Conservation (phyloP, 2,797 vertebrate species). For the Menidia menidia region DNA sequence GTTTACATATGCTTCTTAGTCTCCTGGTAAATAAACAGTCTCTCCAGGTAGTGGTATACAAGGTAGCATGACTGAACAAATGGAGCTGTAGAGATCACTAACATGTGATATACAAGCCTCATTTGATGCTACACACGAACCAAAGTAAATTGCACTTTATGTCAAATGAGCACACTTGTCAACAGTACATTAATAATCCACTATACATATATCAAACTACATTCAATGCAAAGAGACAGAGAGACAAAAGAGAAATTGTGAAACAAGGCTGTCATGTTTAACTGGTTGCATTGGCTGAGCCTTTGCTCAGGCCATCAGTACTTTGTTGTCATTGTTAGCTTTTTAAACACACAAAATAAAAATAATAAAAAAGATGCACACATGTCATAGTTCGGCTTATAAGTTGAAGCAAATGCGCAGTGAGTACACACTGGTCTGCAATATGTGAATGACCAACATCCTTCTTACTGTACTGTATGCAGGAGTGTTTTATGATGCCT, state of each 20-base stretch:
- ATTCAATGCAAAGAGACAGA: slow-evolving; percentile 79
- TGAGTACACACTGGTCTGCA: slow-evolving; percentile 30
- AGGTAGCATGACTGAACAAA: slow-evolving; percentile 62
- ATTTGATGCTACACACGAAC: slow-evolving; percentile 74
- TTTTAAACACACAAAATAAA: slow-evolving; percentile 26
- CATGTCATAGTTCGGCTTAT: slow-evolving; percentile 55
- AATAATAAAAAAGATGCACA: slow-evolving; percentile 42
- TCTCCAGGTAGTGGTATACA: slow-evolving; percentile 71
- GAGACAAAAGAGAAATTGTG: slow-evolving; percentile 35
- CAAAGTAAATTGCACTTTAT: slow-evolving; percentile 84
- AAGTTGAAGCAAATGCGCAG: slow-evolving; percentile 50
- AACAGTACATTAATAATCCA: slow-evolving; percentile 80
- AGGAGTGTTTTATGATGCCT: slow-evolving; percentile 25
- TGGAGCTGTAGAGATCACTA: slow-evolving; percentile 54
- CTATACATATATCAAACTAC: slow-evolving; percentile 86
- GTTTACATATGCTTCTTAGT: slow-evolving; percentile 48
- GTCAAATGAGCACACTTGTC: slow-evolving; percentile 79
- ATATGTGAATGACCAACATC: slow-evolving; percentile 30
- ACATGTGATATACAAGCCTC: slow-evolving; percentile 64
- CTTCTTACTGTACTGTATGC: slow-evolving; percentile 24
- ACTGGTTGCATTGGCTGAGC: slow-evolving; percentile 46
- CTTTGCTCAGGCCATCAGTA: slow-evolving; percentile 40
- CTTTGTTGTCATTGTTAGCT: slow-evolving; percentile 30
- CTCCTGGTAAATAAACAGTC: slow-evolving; percentile 41
- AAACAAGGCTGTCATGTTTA: slow-evolving; percentile 49